Evolutionary conservation across 1,140 invertebrate species (phyloP), one percentile per base, ranked within the genome.

Genomic region (Tachypleus tridentatus): DNA sequence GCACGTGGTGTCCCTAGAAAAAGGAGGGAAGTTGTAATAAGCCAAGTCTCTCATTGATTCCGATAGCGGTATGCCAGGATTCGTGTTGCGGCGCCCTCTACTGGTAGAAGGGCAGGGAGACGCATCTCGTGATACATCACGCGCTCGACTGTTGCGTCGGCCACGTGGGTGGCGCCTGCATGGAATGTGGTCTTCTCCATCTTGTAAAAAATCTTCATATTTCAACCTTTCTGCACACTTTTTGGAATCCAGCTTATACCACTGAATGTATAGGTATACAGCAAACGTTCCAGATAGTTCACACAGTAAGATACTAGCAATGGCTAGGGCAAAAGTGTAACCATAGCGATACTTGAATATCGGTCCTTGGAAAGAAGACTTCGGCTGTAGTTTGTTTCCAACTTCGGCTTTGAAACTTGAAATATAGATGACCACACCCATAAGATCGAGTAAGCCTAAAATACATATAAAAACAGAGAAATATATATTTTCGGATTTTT

Each of bases 361-460:
- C 3, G 90, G 86, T 49, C 66, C 71, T 64, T 73, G 71, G 57
- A 88, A 81, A 59, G 82, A 79, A 7, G 89, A 90, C 70, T 85
- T 82, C 29, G 89, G 85, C 63, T 88, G 81, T 51, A 93, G 77
- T 76, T 93, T 94, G 65, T 85, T 85, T 4, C 88, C 89, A 10
- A 93, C 84, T 82, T 93, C 90, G 0, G 89, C 85, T 77, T 93
- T 93, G 73, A 94, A 88, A 61, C 91, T 85, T 8, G 90, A 91
- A 79, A 94, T 91, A 82, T 93, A 94, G 81, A 93, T 89, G 68
- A 94, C 88, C 73, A 93, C 83, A 47, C 89, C 90, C 63, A 89
- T 86, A 62, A 93, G 82, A 86, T 93, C 91, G 62, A 91, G 80
- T 53, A 94, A 79, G 73, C 90, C 91, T 92, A 77, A 29, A 81